These are phyloP conservation scores for Montipora capitata DNA, from an alignment of 92 coral and sea anemone species.

Conservation along the genomic window DNA sequence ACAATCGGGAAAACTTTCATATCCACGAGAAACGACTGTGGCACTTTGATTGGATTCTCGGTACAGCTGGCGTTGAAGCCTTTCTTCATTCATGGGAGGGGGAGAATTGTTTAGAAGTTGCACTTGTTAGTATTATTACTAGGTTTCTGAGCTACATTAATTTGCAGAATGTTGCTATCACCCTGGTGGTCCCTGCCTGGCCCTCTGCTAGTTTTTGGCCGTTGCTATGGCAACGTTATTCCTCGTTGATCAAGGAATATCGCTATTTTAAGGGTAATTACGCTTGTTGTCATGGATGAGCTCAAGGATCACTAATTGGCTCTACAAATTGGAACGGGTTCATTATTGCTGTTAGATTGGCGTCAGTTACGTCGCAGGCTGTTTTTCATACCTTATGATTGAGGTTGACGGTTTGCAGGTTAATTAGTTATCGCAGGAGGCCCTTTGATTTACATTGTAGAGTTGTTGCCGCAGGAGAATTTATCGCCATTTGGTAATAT, in stretches of 20 bases:
- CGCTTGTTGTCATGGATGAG: slow-evolving; percentile 32
- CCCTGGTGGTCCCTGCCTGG: slow-evolving; percentile 43
- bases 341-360: slow-evolving; percentile 21
- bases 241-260: neutral
- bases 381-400: neutral
- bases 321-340: slow-evolving; percentile 9
- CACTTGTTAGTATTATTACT: slow-evolving; percentile 31
- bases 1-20: too few relatives aligned
- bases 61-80: slow-evolving; percentile 16
- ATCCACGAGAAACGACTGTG: too few relatives aligned
- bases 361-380: neutral
- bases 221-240: slow-evolving; percentile 21
- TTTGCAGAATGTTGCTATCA: slow-evolving; percentile 11
- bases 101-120: slow-evolving; percentile 32
- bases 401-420: neutral
- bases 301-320: slow-evolving; percentile 27
- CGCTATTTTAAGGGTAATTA: slow-evolving; percentile 22
- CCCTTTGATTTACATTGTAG: too few relatives aligned
- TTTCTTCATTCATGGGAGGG: slow-evolving; percentile 33
- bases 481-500: neutral
- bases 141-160: neutral
- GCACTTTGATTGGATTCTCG: too few relatives aligned
- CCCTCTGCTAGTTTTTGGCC: slow-evolving; percentile 43
- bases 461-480: too few relatives aligned
- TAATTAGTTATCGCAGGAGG: neutral